phyloP scores from a whole-genome alignment of 2,888 invertebrate genomes.

The Cryptophagus acutangulus region DNA sequence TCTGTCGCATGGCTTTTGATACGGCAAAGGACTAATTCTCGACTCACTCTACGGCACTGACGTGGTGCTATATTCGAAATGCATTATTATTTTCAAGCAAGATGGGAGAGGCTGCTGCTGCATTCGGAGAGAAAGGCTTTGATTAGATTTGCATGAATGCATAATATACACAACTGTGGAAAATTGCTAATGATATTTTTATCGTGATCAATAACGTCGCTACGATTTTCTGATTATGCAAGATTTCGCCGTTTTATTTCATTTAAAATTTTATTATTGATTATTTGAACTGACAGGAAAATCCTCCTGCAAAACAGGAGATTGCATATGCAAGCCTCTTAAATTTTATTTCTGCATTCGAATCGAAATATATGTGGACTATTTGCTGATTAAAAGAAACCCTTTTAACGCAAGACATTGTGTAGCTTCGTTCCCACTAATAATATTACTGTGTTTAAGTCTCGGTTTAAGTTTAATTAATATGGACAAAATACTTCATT shows the following conservation, averaged over 20 bases:
- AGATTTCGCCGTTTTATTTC: not conserved
- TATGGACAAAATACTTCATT: slow-evolving; percentile 13
- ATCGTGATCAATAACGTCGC: slow-evolving; percentile 3
- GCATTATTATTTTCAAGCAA: slow-evolving; percentile 3
- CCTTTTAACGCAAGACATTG: slow-evolving; percentile 9
- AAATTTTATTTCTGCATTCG: too few species aligned
- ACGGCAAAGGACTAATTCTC: not conserved
- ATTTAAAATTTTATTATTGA: not conserved
- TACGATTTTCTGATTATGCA: not conserved
- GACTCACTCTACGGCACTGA: not conserved
- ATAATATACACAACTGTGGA: slow-evolving; percentile 11
- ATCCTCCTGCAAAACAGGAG: slow-evolving; percentile 1
- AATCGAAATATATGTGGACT: too few species aligned
- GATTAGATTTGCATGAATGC: slow-evolving; percentile 16
- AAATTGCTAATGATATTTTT: slow-evolving; percentile 13
- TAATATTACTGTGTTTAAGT: slow-evolving; percentile 15
- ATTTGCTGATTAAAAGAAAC: slow-evolving; percentile 6
- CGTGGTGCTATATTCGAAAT: not conserved
- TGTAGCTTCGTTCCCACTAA: slow-evolving; percentile 16
- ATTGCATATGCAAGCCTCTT: slow-evolving; percentile 7
- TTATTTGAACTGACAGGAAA: not conserved
- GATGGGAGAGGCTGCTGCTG: slow-evolving; percentile 15
- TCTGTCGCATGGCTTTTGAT: not conserved
- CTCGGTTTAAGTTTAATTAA: slow-evolving; percentile 14
- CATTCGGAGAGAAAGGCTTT: slow-evolving; percentile 15